These are phyloP conservation scores for Nymphalis c-album DNA, from an alignment of 2,888 invertebrate species.

Conservation along the genomic window DNA sequence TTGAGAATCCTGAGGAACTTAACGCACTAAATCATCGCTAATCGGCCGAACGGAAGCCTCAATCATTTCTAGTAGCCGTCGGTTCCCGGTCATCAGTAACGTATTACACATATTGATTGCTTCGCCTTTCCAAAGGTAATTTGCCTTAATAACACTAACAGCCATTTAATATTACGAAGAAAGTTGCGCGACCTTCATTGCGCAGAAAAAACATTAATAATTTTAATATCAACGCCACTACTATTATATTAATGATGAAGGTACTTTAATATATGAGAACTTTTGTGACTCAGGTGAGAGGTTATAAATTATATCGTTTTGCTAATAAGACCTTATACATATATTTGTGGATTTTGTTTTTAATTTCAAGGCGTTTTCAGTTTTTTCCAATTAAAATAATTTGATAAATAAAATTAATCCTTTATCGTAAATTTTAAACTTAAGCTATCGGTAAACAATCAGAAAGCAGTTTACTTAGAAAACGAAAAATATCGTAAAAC, in stretches of 20 bases:
- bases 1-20: slow-evolving; percentile 30
- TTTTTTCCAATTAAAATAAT: too few relatives aligned
- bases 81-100: slow-evolving; percentile 52
- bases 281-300: not conserved
- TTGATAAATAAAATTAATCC: not conserved
- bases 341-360: too few relatives aligned
- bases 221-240: slow-evolving; percentile 4
- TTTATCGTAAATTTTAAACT: not conserved
- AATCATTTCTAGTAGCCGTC: slow-evolving; percentile 57
- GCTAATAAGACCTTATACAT: too few relatives aligned
- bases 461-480: slow-evolving; percentile 45
- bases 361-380: too few relatives aligned
- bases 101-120: slow-evolving; percentile 65
- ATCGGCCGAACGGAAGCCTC: slow-evolving; percentile 68
- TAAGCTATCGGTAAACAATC: slow-evolving; percentile 41
- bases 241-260: not conserved
- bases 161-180: slow-evolving; percentile 40
- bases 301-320: not conserved
- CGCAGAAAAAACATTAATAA: slow-evolving; percentile 17
- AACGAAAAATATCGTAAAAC: slow-evolving; percentile 63
- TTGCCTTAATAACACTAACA: slow-evolving; percentile 75
- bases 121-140: slow-evolving; percentile 60
- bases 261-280: not conserved
- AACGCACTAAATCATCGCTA: slow-evolving; percentile 65
- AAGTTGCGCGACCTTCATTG: slow-evolving; percentile 30